phyloP scores from a whole-genome alignment of 2,797 vertebrate genomes.

The Mus caroli region DNA sequence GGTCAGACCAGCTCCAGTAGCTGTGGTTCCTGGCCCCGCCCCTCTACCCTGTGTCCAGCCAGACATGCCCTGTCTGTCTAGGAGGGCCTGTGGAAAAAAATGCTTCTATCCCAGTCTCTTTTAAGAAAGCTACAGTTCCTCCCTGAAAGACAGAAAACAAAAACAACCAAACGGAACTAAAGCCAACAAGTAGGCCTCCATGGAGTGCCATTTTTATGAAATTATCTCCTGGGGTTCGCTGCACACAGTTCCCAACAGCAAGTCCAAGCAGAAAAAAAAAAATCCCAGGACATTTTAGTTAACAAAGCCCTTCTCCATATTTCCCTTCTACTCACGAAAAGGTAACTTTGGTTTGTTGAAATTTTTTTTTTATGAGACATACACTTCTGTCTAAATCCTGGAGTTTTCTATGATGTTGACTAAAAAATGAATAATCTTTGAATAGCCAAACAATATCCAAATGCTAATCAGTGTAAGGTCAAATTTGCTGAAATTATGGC shows the following conservation, averaged over 20 bases:
- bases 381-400: slow-evolving; percentile 24
- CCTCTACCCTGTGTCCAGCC: neutral
- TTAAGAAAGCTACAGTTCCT: neutral
- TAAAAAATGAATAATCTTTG: slow-evolving; percentile 52
- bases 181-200: neutral
- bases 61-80: neutral
- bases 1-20: neutral
- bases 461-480: neutral
- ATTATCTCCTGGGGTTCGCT: neutral
- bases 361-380: slow-evolving; percentile 24
- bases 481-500: slow-evolving; percentile 50
- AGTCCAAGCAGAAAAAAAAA: neutral
- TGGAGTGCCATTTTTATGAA: neutral
- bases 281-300: neutral
- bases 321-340: neutral
- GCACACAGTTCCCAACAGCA: neutral
- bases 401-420: slow-evolving; percentile 11
- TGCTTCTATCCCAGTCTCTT: neutral
- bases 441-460: slow-evolving; percentile 27
- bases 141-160: neutral
- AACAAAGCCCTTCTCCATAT: neutral
- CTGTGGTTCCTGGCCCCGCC: too few species aligned
- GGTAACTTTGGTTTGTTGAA: neutral
- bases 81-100: neutral
- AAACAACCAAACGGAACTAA: neutral